Evolutionary conservation across 1,140 invertebrate genomes (phyloP), one percentile per base, ranked within the genome.

Genomic region (Stegodyphus mimosarum): DNA sequence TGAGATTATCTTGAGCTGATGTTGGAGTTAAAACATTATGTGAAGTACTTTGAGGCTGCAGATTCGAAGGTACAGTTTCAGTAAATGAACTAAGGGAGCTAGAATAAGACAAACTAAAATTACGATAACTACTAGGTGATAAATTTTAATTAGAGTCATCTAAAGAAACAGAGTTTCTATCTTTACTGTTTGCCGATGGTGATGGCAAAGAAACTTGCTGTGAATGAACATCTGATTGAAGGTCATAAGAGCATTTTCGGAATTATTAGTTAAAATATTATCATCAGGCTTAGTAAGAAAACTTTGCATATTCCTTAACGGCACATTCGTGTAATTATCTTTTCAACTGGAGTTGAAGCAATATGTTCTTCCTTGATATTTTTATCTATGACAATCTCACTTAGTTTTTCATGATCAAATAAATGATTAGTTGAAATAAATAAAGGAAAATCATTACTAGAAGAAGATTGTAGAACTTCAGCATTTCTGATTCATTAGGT

Each of bases 71-170:
- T 63, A 7, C 51, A 15, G 17, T 50, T 13, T 60, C 69, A n/a
- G 60, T 49, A 17, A 67, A 55, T 48, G 52, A 53, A 33, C 48
- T 72, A 11, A 74, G 66, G 13, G 71, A 63, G 70, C 71, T 74
- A 15, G 71, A 10, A n/a, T n/a, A n/a, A 50, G 78, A 13, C 53
- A 72, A 81, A 51, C 18, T 72, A 64, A 72, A 81, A 55, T 13
- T 53, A 49, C 55, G 50, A 53, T 52, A 78, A 48, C 49, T 51
- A 50, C n/a, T 63, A 17, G 67, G 53, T 5, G 78, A 81, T 49
- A 72, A 60, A 72, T 72, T 72, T n/a, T 72, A 72, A 63, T 63
- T 51, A 9, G 18, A 33, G 49, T 81, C 78, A 17, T 60, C 53
- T 50, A 81, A 50, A 70, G 77, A 55, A 7, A 79, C 18, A 33